Evolutionary conservation across 2,113 vertebrate species (phyloP), one percentile per base, ranked within the genome.

Genomic region (Phaetusa simplex): DNA sequence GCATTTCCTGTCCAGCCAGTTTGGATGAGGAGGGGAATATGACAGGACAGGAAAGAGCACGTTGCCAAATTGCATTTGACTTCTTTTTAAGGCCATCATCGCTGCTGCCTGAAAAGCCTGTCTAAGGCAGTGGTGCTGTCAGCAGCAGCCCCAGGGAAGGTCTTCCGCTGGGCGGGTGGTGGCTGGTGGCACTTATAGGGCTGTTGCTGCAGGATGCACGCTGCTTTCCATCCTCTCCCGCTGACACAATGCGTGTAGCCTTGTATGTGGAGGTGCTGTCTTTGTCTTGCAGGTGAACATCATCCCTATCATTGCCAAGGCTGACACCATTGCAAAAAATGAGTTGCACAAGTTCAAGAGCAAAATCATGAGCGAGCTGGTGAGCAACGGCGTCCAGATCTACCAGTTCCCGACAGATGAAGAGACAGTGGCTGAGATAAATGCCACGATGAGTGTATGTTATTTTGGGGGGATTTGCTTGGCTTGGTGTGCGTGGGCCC

Each of bases 301-400:
- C 92, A 98, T 99, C 71, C 98, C 98, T 15, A 98, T 99, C 66
- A 99, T 99, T 67, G 98, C 98, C 74, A 99, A 99, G 97, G 98
- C 98, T 5, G 98, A 99, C 85, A 99, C 98, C 42, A 98, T 99
- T 19, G 98, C 98, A 22, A 99, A 99, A 86, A 99, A 98, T 0
- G 98, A 99, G 76, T n/a, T 99, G 84, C 98, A 99, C 96, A 99
- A 98, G 92, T 99, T 99, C 97, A 99, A 99, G 97, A 99, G 98
- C 55, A 99, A 99, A 97, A 99, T 99, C 94, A 99, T 99, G 98
- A 99, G 98, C 0, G 98, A 99, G 83, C 96, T 99, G 29, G 98
- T 99, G 85, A 99, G 98, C 97, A 99, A 99, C 4, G 98, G 98
- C 0, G 98, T 99, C 59, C 98, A 99, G 97, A 99, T 99, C 91